Evolutionary conservation across 2,797 vertebrate genomes (phyloP), one percentile per base, ranked within the genome.

Genomic region (Bryconaethiops microstoma): DNA sequence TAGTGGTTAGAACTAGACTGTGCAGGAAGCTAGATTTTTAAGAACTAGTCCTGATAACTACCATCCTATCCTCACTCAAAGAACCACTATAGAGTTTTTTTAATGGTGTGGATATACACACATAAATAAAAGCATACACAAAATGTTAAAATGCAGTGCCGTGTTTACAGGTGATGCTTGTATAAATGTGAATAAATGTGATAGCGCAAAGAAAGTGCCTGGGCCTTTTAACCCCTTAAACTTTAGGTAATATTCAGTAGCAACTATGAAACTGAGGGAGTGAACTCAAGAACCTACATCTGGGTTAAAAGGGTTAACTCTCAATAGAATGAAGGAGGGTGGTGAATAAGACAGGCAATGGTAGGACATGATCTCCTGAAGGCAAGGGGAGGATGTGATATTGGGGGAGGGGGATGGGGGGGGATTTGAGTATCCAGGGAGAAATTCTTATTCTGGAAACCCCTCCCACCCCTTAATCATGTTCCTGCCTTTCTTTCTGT

Each of bases 391-490:
- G 54, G 91, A 88, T 90, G 88, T 90, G 90, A 86, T 88, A 54
- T 19, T 13, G 14, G 35, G 35, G 35, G n/a, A 17, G 6, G 4
- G 14, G 14, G 16, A 19, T 19, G 52, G n/a, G 60, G 25, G 5
- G 86, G 84, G 89, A 88, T 85, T 85, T 60, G 23, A 48, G 68
- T 1, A 14, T 23, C 67, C 71, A 40, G 88, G 90, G 91, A 92
- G 88, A 80, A 88, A 92, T 92, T 94, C 93, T n/a, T 94, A 94
- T 89, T 87, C 92, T 93, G 92, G 94, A 95, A 95, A 93, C 72
- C 83, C 92, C 91, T 65, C 67, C 48, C 82, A 79, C 87, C 88
- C 84, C 80, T 59, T 68, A 86, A 89, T 88, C 86, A 85, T 90
- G 92, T 93, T 92, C 89, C 90, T 81, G 65, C 73, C 79, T 89